A percentile compares a stretch with the other conserved stretches of the same genome.
Conservation (phyloP, 2,888 invertebrate genomes). For the Vanessa cardui region DNA sequence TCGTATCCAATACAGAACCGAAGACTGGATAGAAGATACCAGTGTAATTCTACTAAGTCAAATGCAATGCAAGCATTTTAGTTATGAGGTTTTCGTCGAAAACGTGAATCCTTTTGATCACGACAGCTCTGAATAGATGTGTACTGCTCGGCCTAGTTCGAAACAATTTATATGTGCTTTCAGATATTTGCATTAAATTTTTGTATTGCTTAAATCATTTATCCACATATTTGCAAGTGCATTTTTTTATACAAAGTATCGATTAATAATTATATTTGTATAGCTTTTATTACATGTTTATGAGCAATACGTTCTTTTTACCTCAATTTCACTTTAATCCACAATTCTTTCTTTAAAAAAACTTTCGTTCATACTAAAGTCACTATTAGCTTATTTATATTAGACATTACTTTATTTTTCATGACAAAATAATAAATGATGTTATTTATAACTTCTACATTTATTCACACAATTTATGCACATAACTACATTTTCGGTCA, state of each 20-base stretch:
- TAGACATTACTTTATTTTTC: no score
- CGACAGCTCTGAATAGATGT: conserved; percentile 14
- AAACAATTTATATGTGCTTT: neutral
- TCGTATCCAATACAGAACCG: conserved; percentile 20
- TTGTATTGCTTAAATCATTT: neutral
- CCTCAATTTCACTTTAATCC: neutral
- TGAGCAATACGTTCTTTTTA: no score
- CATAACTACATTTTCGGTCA: no score
- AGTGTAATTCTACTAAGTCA: conserved; percentile 23
- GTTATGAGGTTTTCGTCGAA: conserved; percentile 28
- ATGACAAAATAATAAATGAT: no score
- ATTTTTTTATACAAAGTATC: no score
- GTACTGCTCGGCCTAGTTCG: neutral
- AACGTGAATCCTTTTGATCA: conserved; percentile 36
- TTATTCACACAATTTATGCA: no score
- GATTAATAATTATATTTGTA: no score
- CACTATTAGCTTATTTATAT: no score
- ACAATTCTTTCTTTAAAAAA: neutral
- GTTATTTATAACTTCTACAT: no score
- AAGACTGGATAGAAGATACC: conserved; percentile 15
- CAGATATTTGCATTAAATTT: neutral
- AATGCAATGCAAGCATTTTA: conserved; percentile 19
- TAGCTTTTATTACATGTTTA: no score
- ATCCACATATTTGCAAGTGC: no score
- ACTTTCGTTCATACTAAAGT: neutral